Evolutionary conservation across 2,888 invertebrate species (phyloP).

Genomic region (Thecophora atra): DNA sequence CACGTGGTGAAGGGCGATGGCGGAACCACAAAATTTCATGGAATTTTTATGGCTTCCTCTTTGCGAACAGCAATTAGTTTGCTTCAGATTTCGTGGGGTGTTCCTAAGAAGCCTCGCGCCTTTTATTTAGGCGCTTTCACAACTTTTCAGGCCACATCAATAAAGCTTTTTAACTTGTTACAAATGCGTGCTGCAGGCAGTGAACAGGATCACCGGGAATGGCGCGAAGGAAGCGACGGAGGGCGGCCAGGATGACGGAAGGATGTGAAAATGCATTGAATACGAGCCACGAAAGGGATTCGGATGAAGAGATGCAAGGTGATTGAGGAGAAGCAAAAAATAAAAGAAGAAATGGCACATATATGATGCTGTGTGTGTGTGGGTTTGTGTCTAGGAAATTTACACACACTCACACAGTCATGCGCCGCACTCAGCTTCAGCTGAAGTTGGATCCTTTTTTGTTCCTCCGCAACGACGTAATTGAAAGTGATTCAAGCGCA

Average conservation of each 20-base stretch:
- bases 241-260: background rate
- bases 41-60: background rate
- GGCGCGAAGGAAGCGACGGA: background rate
- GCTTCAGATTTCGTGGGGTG: background rate
- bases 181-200: background rate
- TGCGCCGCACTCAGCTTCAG: too few species aligned
- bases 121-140: background rate
- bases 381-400: background rate
- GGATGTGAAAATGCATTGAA: background rate
- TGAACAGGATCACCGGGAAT: background rate
- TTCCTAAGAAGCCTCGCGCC: background rate
- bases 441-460: conserved; percentile 44
- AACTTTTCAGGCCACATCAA: conserved; percentile 2
- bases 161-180: background rate
- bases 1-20: too few species aligned
- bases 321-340: too few species aligned
- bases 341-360: background rate
- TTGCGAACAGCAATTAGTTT: background rate
- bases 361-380: too few species aligned
- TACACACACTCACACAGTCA: background rate
- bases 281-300: too few species aligned
- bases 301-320: too few species aligned
- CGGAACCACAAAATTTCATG: background rate
- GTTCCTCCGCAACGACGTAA: conserved; percentile 53
- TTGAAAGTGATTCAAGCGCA: conserved; percentile 59